Percentiles rank a stretch among this genome's conserved stretches.
These are phyloP conservation scores for Acropora tenuis DNA, from an alignment of 64 coral and sea anemone genomes.

Conservation along the genomic window DNA sequence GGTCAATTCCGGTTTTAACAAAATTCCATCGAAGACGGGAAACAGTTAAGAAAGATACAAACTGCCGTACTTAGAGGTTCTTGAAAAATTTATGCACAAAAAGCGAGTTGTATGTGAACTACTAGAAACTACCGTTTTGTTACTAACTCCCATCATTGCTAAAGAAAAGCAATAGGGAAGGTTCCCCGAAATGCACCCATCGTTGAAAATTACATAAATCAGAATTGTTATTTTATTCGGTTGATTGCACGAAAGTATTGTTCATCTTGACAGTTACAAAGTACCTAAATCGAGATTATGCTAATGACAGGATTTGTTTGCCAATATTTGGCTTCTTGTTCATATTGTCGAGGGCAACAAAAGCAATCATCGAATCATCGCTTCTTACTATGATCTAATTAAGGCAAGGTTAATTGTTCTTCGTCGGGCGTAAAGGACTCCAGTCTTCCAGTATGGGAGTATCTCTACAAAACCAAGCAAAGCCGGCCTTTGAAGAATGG, in stretches of 20 bases:
- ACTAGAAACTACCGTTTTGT: too few species aligned
- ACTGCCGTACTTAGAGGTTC: too few species aligned
- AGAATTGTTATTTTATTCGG: slow-evolving; percentile 8
- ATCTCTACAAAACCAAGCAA: too few species aligned
- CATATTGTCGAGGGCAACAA: not conserved
- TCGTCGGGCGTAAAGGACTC: not conserved
- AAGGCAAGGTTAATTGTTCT: too few species aligned
- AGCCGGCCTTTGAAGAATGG: not conserved
- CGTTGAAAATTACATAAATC: not conserved
- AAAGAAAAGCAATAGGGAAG: not conserved
- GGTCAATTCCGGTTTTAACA: too few species aligned
- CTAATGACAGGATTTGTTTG: slow-evolving; percentile 28
- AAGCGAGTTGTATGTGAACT: too few species aligned
- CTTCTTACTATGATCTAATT: not conserved
- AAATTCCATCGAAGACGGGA: too few species aligned
- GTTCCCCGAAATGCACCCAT: not conserved
- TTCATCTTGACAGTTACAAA: not conserved
- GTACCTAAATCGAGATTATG: not conserved
- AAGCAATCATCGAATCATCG: not conserved
- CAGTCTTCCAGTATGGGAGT: too few species aligned
- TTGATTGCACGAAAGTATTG: not conserved
- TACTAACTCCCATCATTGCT: not conserved
- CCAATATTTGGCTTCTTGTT: not conserved
- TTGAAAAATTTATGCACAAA: too few species aligned
- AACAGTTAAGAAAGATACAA: too few species aligned